These are phyloP conservation scores for Melanaphis sacchari DNA, from an alignment of 1,140 invertebrate species.

Conservation along the genomic window DNA sequence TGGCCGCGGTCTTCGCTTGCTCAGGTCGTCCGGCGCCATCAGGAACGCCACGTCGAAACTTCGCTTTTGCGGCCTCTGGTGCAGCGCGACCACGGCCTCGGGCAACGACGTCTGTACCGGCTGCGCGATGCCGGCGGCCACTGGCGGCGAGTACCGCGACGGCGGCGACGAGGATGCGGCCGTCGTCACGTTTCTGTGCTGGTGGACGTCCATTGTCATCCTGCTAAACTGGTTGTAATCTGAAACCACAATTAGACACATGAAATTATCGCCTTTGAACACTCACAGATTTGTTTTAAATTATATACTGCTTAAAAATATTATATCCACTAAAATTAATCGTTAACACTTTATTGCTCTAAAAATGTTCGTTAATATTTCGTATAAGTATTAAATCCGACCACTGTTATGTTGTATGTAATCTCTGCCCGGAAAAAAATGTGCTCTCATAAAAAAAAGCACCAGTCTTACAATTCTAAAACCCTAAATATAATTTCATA, in stretches of 20 bases:
- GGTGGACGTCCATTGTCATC: constrained; percentile 62
- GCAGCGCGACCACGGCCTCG: constrained; percentile 28
- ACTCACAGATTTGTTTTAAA: no score
- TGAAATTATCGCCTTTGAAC: neutral
- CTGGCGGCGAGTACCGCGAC: constrained; percentile 27
- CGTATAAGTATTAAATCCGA: no score
- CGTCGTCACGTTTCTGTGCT: constrained; percentile 58
- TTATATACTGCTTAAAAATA: no score
- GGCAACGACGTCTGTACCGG: constrained; percentile 29
- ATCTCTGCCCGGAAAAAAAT: no score
- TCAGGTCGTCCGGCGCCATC: constrained; percentile 83
- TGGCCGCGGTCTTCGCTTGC: constrained; percentile 65
- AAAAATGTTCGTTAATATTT: no score
- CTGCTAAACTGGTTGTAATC: constrained; percentile 34
- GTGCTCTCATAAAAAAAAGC: no score
- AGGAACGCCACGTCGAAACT: constrained; percentile 88
- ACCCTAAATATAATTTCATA: no score
- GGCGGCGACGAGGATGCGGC: constrained; percentile 11
- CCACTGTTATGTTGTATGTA: no score
- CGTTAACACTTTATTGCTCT: no score
- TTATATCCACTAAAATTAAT: no score
- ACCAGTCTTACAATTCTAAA: no score
- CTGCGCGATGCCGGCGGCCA: constrained; percentile 25
- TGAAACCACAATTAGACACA: neutral
- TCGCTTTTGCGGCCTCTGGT: constrained; percentile 67